Evolutionary conservation across 2,113 vertebrate genomes (phyloP).

Genomic region (Grammomys dolichurus): DNA sequence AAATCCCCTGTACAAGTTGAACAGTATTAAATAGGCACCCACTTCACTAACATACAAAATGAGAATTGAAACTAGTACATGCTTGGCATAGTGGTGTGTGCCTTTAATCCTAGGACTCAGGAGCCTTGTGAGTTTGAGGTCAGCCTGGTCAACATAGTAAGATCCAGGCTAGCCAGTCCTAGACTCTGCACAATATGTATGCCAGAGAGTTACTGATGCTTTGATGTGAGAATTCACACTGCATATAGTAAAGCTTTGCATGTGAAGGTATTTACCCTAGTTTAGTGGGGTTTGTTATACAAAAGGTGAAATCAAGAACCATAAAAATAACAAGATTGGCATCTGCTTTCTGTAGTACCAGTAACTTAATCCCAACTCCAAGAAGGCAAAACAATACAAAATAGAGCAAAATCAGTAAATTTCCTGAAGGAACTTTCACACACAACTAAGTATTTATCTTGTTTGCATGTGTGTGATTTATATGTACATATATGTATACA

Average conservation of each 20-base stretch:
- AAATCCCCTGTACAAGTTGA: background rate
- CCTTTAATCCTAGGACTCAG: background rate
- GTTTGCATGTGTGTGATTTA: background rate
- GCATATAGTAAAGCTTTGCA: accelerated
- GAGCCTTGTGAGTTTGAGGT: background rate
- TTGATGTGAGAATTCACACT: background rate
- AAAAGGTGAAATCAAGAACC: background rate
- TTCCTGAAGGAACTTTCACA: background rate
- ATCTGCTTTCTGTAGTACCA: background rate
- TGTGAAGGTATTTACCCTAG: background rate
- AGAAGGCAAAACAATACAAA: background rate
- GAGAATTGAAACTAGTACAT: background rate
- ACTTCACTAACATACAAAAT: background rate
- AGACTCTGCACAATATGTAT: accelerated
- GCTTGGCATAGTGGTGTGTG: background rate
- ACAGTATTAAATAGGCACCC: background rate
- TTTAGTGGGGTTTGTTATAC: slow-evolving; percentile 22
- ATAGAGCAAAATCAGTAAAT: background rate
- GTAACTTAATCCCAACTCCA: background rate
- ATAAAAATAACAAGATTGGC: background rate
- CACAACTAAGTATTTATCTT: background rate
- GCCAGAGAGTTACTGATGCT: background rate
- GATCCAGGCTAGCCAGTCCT: background rate
- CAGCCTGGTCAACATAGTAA: background rate
- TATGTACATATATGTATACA: background rate